phyloP scores from a whole-genome alignment of 1,140 invertebrate species.

The Brachionus sp. region DNA sequence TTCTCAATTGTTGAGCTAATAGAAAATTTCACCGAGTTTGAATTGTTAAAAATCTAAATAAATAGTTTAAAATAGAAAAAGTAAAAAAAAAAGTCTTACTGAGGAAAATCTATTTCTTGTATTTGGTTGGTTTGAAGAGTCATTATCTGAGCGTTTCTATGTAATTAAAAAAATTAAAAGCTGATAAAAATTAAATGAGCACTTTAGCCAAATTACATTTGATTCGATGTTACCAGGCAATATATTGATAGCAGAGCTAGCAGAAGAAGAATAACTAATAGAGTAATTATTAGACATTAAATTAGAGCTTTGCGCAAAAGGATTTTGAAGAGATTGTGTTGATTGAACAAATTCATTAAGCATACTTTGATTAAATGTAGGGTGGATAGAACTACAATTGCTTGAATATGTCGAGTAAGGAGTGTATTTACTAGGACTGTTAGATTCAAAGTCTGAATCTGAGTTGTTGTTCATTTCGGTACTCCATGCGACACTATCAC shows the following conservation, averaged over 20 bases:
- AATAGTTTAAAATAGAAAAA: background rate
- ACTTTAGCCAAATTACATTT: constrained; percentile 10
- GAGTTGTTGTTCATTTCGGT: constrained; percentile 40
- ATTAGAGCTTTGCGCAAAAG: background rate
- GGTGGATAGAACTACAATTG: background rate
- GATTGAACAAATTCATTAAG: constrained; percentile 16
- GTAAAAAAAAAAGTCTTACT: background rate
- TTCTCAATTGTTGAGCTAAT: constrained; percentile 1
- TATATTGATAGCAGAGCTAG: constrained; percentile 33
- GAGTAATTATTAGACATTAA: background rate
- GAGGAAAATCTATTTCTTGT: constrained; percentile 28
- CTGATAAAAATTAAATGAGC: background rate
- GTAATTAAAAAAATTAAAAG: background rate
- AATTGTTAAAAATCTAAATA: constrained; percentile 29
- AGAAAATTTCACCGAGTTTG: constrained; percentile 14
- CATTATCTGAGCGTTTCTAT: background rate
- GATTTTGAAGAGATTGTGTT: background rate
- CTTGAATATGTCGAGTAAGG: constrained; percentile 41
- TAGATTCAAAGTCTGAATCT: constrained; percentile 43
- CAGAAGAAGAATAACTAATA: constrained; percentile 7
- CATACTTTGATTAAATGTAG: constrained; percentile 42
- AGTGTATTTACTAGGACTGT: constrained; percentile 44
- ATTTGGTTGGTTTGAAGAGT: background rate
- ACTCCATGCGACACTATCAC: constrained; percentile 39
- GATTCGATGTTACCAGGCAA: background rate